Evolutionary conservation across 2,888 invertebrate genomes (phyloP), one percentile per base, ranked within the genome.

Genomic region (Operophtera brumata): DNA sequence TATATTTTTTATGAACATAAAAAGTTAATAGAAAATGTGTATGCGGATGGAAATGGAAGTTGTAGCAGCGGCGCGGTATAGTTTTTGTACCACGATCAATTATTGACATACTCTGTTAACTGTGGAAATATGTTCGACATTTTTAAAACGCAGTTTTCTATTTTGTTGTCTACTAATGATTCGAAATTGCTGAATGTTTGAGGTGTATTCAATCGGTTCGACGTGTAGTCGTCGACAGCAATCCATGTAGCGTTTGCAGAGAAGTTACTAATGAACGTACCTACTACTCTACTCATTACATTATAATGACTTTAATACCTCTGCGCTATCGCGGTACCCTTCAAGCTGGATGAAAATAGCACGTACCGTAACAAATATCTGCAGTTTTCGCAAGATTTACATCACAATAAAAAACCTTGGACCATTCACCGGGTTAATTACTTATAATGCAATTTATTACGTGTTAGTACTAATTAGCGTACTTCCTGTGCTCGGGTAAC

Each of bases 51-150:
- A 81, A 79, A 58, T 54, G 53, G 47, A 55, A 51, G 54, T 74
- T 67, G 69, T 53, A 54, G 55, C 48, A 58, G 46, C 55, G 39
- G 44, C 44, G 44, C 53, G 43, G 30, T 43, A n/a, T n/a, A 47
- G 11, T 68, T 70, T 80, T 80, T 82, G 76, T 80, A 69, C 66
- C 66, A 63, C 65, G 62, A 66, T 69, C 74, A 75, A 82, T 86
- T 80, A 84, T 80, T 78, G 86, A 83, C 82, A 79, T 88, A 88
- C 70, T 87, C 86, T 84, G 80, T 80, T 88, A 82, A 85, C 81
- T 73, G 71, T 75, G 80, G 72, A 80, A 81, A 83, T 76, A 77
- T 68, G 75, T 69, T 78, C 56, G 56, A 62, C 56, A 56, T 59
- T 65, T 59, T 59, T 50, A 54, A 62, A 64, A 40, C 44, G 47